These are phyloP conservation scores for Eurosta solidaginis DNA, from an alignment of 1,140 invertebrate genomes.

Conservation along the genomic window DNA sequence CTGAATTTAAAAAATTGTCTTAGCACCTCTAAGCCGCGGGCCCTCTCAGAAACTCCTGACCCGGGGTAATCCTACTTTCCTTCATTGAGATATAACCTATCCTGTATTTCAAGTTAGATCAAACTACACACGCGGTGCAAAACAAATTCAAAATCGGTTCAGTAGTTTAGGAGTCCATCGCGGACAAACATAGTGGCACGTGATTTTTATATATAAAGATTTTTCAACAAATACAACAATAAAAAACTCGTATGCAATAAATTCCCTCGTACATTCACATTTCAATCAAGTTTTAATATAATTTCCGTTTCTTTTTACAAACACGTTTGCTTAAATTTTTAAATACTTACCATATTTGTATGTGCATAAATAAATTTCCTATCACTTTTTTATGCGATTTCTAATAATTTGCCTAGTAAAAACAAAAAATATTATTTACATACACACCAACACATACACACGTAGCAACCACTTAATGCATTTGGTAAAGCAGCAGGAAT, in stretches of 20 bases:
- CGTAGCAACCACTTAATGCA: no score
- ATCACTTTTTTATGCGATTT: background rate
- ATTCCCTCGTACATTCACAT: constrained; percentile 3
- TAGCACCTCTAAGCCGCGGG: no score
- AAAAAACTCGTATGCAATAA: background rate
- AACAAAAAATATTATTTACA: background rate
- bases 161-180: no score
- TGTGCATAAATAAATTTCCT: background rate
- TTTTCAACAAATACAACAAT: background rate
- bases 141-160: no score
- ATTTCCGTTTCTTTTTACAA: background rate
- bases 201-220: background rate
- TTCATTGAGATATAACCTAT: no score
- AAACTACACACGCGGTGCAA: no score
- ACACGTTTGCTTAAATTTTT: constrained; percentile 8
- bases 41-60: no score
- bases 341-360: background rate
- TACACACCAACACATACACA: background rate
- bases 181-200: no score
- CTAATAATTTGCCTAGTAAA: background rate
- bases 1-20: no score
- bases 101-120: no score
- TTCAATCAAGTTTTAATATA: constrained; percentile 18
- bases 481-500: background rate
- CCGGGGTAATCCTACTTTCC: no score